phyloP scores from a whole-genome alignment of 2,888 invertebrate genomes.

The Hirtodrosophila duncani region DNA sequence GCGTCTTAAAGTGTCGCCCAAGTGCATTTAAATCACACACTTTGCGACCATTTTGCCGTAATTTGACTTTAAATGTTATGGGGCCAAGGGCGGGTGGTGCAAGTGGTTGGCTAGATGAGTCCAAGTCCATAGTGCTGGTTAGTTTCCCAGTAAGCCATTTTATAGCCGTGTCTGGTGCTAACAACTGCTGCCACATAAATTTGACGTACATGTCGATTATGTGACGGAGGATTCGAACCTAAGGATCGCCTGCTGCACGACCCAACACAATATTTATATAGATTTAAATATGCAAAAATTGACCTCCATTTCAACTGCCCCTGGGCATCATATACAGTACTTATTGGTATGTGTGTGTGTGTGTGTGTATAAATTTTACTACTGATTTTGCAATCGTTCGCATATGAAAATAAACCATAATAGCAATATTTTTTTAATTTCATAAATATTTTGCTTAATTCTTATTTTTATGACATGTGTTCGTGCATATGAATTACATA shows the following conservation, averaged over 20 bases:
- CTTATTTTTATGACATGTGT: constrained; percentile 30
- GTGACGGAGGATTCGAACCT: constrained; percentile 45
- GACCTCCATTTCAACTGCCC: too few species aligned
- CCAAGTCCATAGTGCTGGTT: not conserved
- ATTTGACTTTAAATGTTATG: constrained; percentile 75
- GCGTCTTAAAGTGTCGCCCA: constrained; percentile 72
- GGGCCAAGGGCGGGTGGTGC: constrained; percentile 18
- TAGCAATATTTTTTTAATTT: constrained; percentile 4
- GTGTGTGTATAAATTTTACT: too few species aligned
- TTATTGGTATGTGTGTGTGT: too few species aligned
- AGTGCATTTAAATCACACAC: constrained; percentile 77
- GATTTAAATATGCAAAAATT: constrained; percentile 40
- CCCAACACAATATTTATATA: too few species aligned
- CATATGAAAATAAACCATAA: too few species aligned
- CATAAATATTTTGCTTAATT: not conserved
- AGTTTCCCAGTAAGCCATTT: constrained; percentile 60
- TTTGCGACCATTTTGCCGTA: constrained; percentile 73
- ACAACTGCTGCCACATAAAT: constrained; percentile 58
- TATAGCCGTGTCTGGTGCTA: constrained; percentile 64
- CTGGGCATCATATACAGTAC: too few species aligned
- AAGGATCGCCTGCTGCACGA: constrained; percentile 10
- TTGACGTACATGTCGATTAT: constrained; percentile 70
- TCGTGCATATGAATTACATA: constrained; percentile 36
- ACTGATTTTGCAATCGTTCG: too few species aligned
- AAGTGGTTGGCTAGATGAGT: constrained; percentile 27